Conservation (phyloP, 1,140 invertebrate genomes). For the Belonocnema kinseyi region DNA sequence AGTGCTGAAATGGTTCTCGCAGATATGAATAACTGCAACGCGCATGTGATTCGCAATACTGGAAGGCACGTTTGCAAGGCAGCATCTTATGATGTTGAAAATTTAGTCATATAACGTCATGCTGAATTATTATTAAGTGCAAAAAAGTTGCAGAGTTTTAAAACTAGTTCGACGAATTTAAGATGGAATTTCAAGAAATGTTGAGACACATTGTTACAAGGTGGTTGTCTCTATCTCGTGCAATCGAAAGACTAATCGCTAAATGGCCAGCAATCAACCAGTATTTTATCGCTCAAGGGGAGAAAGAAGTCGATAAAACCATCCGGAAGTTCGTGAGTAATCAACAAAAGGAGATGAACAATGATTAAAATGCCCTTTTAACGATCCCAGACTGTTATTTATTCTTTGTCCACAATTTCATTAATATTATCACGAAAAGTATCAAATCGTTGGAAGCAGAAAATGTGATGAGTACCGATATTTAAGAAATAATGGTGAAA, state of each 20-base stretch:
- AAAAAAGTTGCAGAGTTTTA: conserved; percentile 24
- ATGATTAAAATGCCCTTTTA: too few relatives aligned
- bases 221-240: conserved; percentile 38
- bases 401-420: too few relatives aligned
- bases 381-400: too few relatives aligned
- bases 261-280: conserved; percentile 41
- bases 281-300: conserved; percentile 41
- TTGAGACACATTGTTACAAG: conserved; percentile 38
- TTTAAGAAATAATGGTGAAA: too few relatives aligned
- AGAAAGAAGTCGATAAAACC: conserved; percentile 20
- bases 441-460: too few relatives aligned
- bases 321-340: conserved; percentile 29
- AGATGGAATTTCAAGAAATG: conserved; percentile 37
- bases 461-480: too few relatives aligned
- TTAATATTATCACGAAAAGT: too few relatives aligned
- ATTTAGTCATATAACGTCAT: conserved; percentile 42
- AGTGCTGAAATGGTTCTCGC: too few relatives aligned
- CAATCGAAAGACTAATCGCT: conserved; percentile 37
- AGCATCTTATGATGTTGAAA: conserved; percentile 46
- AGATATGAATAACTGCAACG: conserved; percentile 51
- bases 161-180: conserved; percentile 42
- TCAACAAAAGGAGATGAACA: background rate
- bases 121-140: conserved; percentile 44
- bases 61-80: conserved; percentile 42
- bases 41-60: conserved; percentile 48